A percentile compares a stretch with the other conserved stretches of the same genome.
These are phyloP conservation scores for Sisor rabdophorus DNA, from an alignment of 2,113 vertebrate genomes.

Conservation along the genomic window DNA sequence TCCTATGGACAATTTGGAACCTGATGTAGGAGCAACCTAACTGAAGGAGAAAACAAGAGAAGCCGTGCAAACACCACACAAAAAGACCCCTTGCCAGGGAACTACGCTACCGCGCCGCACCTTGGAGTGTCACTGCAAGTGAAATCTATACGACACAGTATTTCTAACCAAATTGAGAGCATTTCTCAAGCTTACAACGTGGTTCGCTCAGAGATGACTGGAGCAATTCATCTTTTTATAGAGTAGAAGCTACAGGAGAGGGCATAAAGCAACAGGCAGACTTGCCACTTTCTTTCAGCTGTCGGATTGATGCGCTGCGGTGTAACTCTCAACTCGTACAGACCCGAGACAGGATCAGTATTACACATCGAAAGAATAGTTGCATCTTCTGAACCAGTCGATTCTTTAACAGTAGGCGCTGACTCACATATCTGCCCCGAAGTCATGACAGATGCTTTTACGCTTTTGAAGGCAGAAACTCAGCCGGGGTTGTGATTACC, in stretches of 20 bases:
- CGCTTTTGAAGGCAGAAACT: neutral
- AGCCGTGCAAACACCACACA: too few relatives aligned
- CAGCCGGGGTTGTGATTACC: neutral
- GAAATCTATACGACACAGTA: neutral
- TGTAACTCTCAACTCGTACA: neutral
- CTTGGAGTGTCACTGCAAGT: neutral
- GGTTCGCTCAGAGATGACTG: constrained; percentile 8
- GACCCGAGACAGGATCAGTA: neutral
- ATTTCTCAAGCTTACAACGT: constrained; percentile 11
- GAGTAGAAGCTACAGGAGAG: neutral
- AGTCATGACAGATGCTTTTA: neutral
- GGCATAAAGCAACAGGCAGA: constrained; percentile 12
- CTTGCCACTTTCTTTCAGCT: constrained; percentile 5
- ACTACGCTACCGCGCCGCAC: too few relatives aligned
- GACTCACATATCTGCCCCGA: neutral
- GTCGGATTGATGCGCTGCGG: neutral
- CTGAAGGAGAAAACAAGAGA: too few relatives aligned
- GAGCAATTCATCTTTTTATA: constrained; percentile 13
- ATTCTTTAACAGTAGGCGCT: neutral
- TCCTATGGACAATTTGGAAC: too few relatives aligned
- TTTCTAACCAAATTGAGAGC: neutral
- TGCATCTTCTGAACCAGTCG: neutral
- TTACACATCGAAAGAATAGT: neutral
- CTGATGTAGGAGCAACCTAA: too few relatives aligned
- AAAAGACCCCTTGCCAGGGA: too few relatives aligned